These are phyloP conservation scores for Cotesia typhae DNA, from an alignment of 1,140 invertebrate species.

Conservation along the genomic window DNA sequence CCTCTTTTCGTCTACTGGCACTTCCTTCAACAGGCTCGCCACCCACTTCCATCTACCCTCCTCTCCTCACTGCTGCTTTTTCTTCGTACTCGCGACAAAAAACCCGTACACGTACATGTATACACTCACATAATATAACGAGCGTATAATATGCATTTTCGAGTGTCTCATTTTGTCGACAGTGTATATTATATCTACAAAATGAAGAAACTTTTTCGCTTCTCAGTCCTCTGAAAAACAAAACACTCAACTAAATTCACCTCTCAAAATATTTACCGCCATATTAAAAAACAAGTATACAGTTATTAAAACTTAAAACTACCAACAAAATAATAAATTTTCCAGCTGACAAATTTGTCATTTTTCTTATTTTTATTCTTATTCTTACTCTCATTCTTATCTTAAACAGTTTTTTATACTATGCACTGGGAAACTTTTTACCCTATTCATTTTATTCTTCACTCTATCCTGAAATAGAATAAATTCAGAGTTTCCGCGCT, in stretches of 20 bases:
- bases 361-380: too few relatives aligned
- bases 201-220: too few relatives aligned
- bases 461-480: conserved; percentile 35
- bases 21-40: conserved; percentile 4
- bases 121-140: not conserved
- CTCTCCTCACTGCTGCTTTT: conserved; percentile 2
- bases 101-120: conserved; percentile 22
- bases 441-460: conserved; percentile 31
- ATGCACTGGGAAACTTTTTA: not conserved
- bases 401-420: not conserved
- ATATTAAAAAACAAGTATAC: too few relatives aligned
- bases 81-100: conserved; percentile 26
- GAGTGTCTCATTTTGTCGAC: not conserved
- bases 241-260: too few relatives aligned
- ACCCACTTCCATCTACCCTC: conserved; percentile 18
- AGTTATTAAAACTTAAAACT: too few relatives aligned
- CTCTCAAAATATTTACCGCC: too few relatives aligned
- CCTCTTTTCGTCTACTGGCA: conserved; percentile 29
- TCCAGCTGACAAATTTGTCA: too few relatives aligned
- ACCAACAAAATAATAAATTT: too few relatives aligned
- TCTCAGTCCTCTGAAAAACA: too few relatives aligned
- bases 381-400: too few relatives aligned
- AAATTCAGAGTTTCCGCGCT: conserved; percentile 44
- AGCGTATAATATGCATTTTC: not conserved
- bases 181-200: too few relatives aligned